Evolutionary conservation across 2,888 invertebrate genomes (phyloP).

Genomic region (Andricus quercusramuli): DNA sequence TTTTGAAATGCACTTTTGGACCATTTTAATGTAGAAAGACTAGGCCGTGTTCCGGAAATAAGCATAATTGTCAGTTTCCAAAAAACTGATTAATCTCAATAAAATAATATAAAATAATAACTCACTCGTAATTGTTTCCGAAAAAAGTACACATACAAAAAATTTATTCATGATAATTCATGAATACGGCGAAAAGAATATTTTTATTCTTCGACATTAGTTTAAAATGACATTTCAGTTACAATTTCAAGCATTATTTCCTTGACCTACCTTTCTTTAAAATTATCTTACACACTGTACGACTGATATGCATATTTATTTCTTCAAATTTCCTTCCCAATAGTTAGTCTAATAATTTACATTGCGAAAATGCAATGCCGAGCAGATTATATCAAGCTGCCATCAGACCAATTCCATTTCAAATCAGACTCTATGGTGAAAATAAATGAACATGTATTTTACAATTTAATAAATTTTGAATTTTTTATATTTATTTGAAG

Average conservation of each 20-base stretch:
- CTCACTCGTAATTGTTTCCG: neutral
- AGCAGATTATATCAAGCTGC: constrained; percentile 9
- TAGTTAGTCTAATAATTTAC: no score
- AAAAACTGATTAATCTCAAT: no score
- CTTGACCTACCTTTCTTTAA: constrained; percentile 24
- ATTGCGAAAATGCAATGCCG: neutral
- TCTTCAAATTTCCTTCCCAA: constrained; percentile 1
- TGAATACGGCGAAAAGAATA: neutral
- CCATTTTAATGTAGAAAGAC: no score
- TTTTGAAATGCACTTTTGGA: no score
- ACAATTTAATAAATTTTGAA: no score
- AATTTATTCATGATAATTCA: neutral
- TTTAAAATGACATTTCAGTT: constrained; percentile 22
- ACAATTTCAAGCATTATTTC: constrained; percentile 4
- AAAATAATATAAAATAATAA: neutral
- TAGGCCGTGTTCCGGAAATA: neutral
- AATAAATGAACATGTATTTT: no score
- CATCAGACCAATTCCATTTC: no score
- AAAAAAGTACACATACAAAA: neutral
- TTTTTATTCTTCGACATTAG: neutral
- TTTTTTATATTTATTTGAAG: no score
- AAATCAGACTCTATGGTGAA: no score
- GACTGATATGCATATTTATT: constrained; percentile 28
- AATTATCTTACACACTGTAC: constrained; percentile 13
- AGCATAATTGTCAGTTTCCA: neutral